Evolutionary conservation across 2,113 vertebrate genomes (phyloP).

Genomic region (Sceloporus tristichus): DNA sequence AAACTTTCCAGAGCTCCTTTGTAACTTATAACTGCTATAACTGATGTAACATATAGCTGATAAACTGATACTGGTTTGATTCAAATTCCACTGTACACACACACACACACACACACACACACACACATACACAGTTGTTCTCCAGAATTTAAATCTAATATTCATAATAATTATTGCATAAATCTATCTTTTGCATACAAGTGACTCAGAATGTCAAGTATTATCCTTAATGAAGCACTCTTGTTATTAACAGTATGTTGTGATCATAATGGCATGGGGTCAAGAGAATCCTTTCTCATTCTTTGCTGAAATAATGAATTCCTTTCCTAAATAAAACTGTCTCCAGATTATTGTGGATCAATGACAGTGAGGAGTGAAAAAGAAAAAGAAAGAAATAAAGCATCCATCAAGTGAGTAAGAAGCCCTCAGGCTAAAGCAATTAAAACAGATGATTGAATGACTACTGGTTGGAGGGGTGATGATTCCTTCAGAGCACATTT

Average conservation of each 20-base stretch:
- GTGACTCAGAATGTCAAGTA: slow-evolving; percentile 27
- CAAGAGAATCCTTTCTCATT: slow-evolving; percentile 22
- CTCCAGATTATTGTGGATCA: slow-evolving; percentile 22
- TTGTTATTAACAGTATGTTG: slow-evolving; percentile 31
- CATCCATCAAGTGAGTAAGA: slow-evolving; percentile 38
- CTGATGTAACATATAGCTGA: background rate
- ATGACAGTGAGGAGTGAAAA: background rate
- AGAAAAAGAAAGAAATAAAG: background rate
- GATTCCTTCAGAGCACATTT: background rate
- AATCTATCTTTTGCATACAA: slow-evolving; percentile 21
- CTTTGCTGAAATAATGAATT: slow-evolving; percentile 39
- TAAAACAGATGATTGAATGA: slow-evolving; percentile 37
- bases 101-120: background rate
- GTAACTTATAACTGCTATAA: background rate
- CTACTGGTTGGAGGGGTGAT: slow-evolving; percentile 32
- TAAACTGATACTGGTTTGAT: background rate
- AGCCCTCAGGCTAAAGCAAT: slow-evolving; percentile 12
- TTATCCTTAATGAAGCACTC: slow-evolving; percentile 39
- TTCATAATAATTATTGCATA: background rate
- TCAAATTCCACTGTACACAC: background rate
- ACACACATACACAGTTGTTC: background rate
- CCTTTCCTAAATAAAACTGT: slow-evolving; percentile 33
- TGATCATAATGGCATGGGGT: slow-evolving; percentile 3
- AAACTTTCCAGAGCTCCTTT: background rate
- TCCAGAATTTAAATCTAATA: background rate